Evolutionary conservation across 2,113 vertebrate genomes (phyloP), one percentile per base, ranked within the genome.

Genomic region (Pachypanchax playfairii): DNA sequence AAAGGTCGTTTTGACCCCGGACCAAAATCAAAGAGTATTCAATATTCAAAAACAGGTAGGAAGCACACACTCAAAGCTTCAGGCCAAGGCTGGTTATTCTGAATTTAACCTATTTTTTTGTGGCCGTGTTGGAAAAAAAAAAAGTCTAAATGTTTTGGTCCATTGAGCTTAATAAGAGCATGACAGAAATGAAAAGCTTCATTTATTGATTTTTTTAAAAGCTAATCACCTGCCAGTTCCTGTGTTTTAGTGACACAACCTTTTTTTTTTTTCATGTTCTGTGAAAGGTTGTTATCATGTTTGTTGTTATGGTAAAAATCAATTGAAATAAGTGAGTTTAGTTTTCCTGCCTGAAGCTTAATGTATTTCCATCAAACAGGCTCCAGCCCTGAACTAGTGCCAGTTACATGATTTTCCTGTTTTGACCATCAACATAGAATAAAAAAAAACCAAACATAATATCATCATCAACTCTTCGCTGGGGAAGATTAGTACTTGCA

Each of bases 151-250:
- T 12, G 3, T 21, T 35, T 53, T 9, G 12, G 36, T 22, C 22
- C 15, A 21, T 6, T 25, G 15, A 35, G 12, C 35, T 38, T 25
- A 6, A 10, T 38, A 10, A 38, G 11, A 54, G 14, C 31, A 24
- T 2, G 7, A 17, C 17, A 28, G 39, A 56, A 18, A 12, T 28
- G 38, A 22, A 43, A 5, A 24, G 15, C 13, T 14, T n/a, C 36
- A 5, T 58, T 44, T 46, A 58, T 31, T 17, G 18, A 53, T 38
- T 38, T 20, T 36, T 54, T 28, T 56, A 28, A n/a, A 18, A 20
- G 13, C n/a, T 18, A 31, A 21, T 43, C 39, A 28, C 25, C 36
- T 42, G 25, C 24, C 33, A 29, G 14, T 56, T 56, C 25, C 10
- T 10, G n/a, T 31, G n/a, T 43, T 31, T 44, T 21, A 43, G 21